These are phyloP conservation scores for Pachypanchax playfairii DNA, from an alignment of 2,113 vertebrate genomes.

Conservation along the genomic window DNA sequence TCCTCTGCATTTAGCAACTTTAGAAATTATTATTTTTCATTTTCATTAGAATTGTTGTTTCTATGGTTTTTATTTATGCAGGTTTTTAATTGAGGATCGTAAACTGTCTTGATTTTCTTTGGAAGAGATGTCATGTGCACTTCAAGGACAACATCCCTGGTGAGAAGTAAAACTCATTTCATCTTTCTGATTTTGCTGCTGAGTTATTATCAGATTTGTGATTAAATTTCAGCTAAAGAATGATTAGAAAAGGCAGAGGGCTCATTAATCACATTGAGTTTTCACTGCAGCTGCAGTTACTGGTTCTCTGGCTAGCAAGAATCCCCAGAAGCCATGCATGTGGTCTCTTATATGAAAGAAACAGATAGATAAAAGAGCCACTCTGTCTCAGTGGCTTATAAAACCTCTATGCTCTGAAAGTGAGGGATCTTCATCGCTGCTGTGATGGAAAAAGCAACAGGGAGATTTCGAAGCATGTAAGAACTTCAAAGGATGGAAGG, in stretches of 20 bases:
- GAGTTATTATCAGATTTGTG: conserved; percentile 75
- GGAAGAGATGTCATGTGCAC: conserved; percentile 57
- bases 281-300: conserved; percentile 48
- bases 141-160: conserved; percentile 70
- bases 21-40: conserved; percentile 7
- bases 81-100: conserved; percentile 31
- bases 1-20: conserved; percentile 35
- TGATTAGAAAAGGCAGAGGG: conserved; percentile 72
- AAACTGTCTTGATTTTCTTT: conserved; percentile 65
- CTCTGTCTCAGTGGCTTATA: conserved; percentile 52
- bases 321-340: conserved; percentile 54
- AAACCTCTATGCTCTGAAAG: conserved; percentile 50
- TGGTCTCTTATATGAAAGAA: conserved; percentile 58
- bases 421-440: conserved; percentile 62
- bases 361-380: conserved; percentile 58
- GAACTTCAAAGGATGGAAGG: conserved; percentile 65
- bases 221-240: conserved; percentile 73
- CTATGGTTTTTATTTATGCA: too few species aligned
- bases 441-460: conserved; percentile 61
- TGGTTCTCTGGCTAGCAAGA: conserved; percentile 41
- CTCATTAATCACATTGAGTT: conserved; percentile 72
- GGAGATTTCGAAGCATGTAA: conserved; percentile 39
- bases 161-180: conserved; percentile 70
- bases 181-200: conserved; percentile 66
- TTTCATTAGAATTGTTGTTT: too few species aligned